These are phyloP conservation scores for Palythoa grandis DNA, from an alignment of 92 coral and sea anemone species.

Conservation along the genomic window DNA sequence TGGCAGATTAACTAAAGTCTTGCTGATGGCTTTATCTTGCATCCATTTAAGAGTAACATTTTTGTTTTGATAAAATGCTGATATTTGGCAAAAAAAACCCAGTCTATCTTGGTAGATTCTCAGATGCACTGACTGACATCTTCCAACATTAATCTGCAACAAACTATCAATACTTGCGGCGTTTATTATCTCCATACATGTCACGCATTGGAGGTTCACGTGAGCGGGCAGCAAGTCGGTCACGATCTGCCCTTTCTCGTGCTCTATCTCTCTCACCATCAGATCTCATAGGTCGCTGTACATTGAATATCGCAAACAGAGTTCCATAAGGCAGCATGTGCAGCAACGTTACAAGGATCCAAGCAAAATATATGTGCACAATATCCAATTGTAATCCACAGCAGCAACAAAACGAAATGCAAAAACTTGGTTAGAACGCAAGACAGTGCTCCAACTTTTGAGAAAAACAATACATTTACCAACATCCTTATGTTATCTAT, in stretches of 20 bases:
- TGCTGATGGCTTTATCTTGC: too few relatives aligned
- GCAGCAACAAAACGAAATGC: slow-evolving; percentile 65
- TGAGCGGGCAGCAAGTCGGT: slow-evolving; percentile 88
- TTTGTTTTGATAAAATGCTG: not conserved
- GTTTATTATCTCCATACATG: slow-evolving; percentile 79
- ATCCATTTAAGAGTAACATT: too few relatives aligned
- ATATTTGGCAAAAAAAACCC: not conserved
- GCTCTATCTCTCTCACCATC: slow-evolving; percentile 84
- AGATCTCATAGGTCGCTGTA: slow-evolving; percentile 84
- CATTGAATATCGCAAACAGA: slow-evolving; percentile 17
- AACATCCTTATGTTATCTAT: too few relatives aligned
- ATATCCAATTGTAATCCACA: slow-evolving; percentile 55
- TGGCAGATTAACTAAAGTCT: too few relatives aligned
- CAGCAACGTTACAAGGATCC: slow-evolving; percentile 58
- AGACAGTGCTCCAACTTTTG: not conserved
- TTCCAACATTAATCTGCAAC: slow-evolving; percentile 9
- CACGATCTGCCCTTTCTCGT: slow-evolving; percentile 93
- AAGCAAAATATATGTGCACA: slow-evolving; percentile 18
- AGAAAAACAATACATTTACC: not conserved
- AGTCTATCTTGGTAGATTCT: not conserved
- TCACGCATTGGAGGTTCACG: slow-evolving; percentile 84
- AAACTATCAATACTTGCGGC: slow-evolving; percentile 71
- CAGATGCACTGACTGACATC: not conserved
- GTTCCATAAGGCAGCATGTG: slow-evolving; percentile 34
- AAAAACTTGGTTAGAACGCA: slow-evolving; percentile 64